A percentile compares a stretch with the other conserved stretches of the same genome.
phyloP scores from a whole-genome alignment of 2,888 invertebrate genomes.

The Catonia carolina region DNA sequence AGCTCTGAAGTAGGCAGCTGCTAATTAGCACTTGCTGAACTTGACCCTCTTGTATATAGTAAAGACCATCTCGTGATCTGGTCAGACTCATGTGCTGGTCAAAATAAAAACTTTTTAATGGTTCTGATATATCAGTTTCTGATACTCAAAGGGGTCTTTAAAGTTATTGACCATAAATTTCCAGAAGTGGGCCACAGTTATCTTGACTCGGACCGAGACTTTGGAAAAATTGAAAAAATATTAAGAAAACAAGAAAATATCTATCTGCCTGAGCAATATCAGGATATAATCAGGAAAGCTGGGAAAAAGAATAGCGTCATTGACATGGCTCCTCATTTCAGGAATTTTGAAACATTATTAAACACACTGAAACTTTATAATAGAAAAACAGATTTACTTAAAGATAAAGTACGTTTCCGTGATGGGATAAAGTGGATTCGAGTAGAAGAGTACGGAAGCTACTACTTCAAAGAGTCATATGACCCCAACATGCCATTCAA shows the following conservation, averaged over 20 bases:
- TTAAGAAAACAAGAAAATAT: constrained; percentile 35
- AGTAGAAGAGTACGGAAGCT: background rate
- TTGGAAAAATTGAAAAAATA: constrained; percentile 38
- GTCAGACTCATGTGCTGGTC: constrained; percentile 2
- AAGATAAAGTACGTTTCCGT: constrained; percentile 33
- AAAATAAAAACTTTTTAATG: constrained; percentile 8
- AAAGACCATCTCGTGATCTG: constrained; percentile 7
- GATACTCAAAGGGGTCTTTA: background rate
- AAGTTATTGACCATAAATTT: constrained; percentile 7
- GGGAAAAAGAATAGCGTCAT: constrained; percentile 31
- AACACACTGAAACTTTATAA: too few relatives aligned
- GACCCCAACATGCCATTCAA: background rate
- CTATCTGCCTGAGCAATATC: constrained; percentile 35
- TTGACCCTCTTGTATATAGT: background rate
- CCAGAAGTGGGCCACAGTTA: constrained; percentile 12
- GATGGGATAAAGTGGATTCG: background rate
- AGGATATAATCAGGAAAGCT: constrained; percentile 31
- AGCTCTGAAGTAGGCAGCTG: background rate
- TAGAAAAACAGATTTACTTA: constrained; percentile 16
- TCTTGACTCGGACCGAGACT: constrained; percentile 36
- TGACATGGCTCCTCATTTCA: constrained; percentile 33
- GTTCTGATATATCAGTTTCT: background rate
- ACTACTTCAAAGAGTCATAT: background rate
- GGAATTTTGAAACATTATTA: constrained; percentile 28
- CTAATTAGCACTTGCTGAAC: background rate